Base-by-base conservation (phyloP, 2,888 invertebrate genomes). In the Electrophaes corylata region DNA sequence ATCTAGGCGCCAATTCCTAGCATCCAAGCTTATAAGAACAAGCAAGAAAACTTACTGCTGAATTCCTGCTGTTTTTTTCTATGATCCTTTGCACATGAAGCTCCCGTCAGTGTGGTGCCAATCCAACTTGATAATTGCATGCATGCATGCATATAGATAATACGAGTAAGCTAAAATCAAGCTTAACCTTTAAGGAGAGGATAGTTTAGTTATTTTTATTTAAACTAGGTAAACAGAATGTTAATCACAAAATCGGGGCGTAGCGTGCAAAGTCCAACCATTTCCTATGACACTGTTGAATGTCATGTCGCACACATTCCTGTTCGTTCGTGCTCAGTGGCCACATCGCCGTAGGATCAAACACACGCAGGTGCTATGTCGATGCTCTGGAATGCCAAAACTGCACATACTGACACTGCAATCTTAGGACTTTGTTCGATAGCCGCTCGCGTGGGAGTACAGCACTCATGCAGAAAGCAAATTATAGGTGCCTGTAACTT, bases 381-480 rank as follows among this genome's bases (percentile, higher is more conserved):
- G 16, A 11, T 39, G 45, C 16, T 49, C 18, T 40, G 60, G 64
- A 63, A 61, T 66, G 58, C 56, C 54, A 31, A 63, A 60, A 65
- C 57, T 63, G 66, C 46, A 52, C 20, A 37, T 16, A 16, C 18
- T 54, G 64, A 59, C 59, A 52, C 51, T 51, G 51, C 45, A 39
- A 57, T 62, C 33, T 72, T 71, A 4, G 12, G 43, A 18, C 29
- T 41, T 31, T 33, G 46, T 37, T 16, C 64, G 65, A 58, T 59
- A 10, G 64, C 52, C 59, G 20, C 45, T 45, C 4, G 39, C 57
- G 52, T 52, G n/a, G 41, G 40, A 35, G 50, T 16, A 16, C 29
- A 20, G 20, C 44, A 49, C 10, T 44, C 16, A 31, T 18, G 20
- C 19, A 39, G 19, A 31, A 47, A 52, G 16, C 19, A 20, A 20